Conservation (phyloP, 2,113 vertebrate genomes). For the Myrmecobius fasciatus region DNA sequence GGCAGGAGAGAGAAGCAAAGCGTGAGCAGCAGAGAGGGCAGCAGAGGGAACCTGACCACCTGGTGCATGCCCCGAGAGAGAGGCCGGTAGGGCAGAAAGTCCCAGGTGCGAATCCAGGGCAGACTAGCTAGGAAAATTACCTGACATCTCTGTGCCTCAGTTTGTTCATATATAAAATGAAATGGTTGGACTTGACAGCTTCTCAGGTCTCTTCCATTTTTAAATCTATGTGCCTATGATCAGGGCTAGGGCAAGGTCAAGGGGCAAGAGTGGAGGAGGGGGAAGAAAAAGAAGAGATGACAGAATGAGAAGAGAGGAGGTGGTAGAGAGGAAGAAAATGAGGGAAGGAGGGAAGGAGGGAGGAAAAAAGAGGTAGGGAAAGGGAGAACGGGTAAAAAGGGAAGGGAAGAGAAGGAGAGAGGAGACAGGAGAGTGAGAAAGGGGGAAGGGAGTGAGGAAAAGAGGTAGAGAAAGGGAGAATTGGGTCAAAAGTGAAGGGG, state of each 20-base stretch:
- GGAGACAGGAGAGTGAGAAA: not conserved
- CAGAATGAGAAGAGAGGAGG: not conserved
- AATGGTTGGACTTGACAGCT: not conserved
- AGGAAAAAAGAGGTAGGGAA: fast-evolving
- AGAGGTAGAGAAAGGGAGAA: not conserved
- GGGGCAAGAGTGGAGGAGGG: no score
- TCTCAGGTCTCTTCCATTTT: not conserved
- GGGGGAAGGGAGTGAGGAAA: no score
- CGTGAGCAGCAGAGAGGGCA: slow-evolving; percentile 39
- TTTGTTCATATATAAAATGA: not conserved
- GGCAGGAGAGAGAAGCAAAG: slow-evolving; percentile 26
- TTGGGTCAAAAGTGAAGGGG: not conserved
- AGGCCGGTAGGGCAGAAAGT: fast-evolving
- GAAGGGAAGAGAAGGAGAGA: not conserved
- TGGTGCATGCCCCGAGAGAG: not conserved
- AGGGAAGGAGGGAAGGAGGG: not conserved
- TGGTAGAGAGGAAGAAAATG: not conserved
- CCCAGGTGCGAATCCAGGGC: not conserved
- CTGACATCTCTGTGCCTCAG: not conserved
- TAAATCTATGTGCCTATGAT: not conserved
- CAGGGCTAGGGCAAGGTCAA: not conserved
- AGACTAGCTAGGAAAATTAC: not conserved
- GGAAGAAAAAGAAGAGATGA: not conserved
- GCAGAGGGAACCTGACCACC: not conserved
- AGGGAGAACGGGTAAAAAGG: not conserved